Base-by-base conservation (phyloP, 1,140 invertebrate species). In the Temnothorax longispinosus region DNA sequence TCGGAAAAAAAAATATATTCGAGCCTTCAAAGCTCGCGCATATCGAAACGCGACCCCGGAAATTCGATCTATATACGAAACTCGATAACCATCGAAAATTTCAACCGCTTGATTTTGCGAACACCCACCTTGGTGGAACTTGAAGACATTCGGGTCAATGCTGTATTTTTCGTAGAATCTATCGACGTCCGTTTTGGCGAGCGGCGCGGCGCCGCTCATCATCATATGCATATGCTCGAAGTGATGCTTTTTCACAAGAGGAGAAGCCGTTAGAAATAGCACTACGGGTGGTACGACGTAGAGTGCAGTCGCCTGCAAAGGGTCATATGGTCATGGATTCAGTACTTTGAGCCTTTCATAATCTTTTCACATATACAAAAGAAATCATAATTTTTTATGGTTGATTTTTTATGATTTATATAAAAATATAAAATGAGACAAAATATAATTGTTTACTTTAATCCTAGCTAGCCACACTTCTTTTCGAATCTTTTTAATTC, bases 151-250 rank as follows among this genome's bases (percentile, higher is more conserved):
- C 1, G 65, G 1, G 6, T 92, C 82, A 47, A 74, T 18, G 8
- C 38, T 13, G 0, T 93, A 50, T 1, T 86, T 64, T 0, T 93
- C 47, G 15, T 96, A 93, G 41, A 96, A 95, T 85, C 94, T 94
- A 3, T 96, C 93, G 4, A 94, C 94, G 86, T 96, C 96, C 10
- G 93, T 87, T 7, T 91, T 64, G 2, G 95, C 88, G 6, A 96
- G 80, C 0, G 96, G 96, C 0, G 96, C 96, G 0, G 96, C 96
- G 0, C 96, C 96, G 76, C 94, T 96, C 0, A 96, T 75, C 8
- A 96, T 87, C 32, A 67, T 78, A 2, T 94, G 92, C 11, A 96
- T 52, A 65, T 92, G 87, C 7, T 95, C 89, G 1, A 96, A 90
- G 18, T 94, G 91, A n/a, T 95, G 88, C 13, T 92, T 92, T 38